Conservation (phyloP, 2,797 vertebrate genomes). For the Urosaurus nigricauda region DNA sequence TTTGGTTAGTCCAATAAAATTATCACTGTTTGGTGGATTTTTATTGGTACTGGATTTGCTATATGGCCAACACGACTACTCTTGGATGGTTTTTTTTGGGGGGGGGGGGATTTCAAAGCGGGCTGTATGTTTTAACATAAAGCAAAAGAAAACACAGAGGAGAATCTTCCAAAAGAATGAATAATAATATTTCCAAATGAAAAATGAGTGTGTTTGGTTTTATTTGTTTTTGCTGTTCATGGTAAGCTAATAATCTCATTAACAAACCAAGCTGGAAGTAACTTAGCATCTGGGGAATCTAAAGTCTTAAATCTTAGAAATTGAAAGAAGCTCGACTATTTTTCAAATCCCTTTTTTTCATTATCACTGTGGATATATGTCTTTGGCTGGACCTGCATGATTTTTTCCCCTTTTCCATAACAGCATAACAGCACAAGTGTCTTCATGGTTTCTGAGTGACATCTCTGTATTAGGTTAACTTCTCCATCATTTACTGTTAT, state of each 20-base stretch:
- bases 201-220: neutral
- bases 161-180: neutral
- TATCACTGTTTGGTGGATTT: too few species aligned
- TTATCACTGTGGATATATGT: neutral
- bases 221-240: neutral
- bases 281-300: neutral
- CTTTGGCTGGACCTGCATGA: neutral
- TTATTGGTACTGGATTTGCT: too few species aligned
- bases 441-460: slow-evolving; percentile 32
- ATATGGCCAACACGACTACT: too few species aligned
- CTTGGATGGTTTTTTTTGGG: too few species aligned
- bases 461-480: neutral
- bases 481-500: neutral
- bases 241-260: neutral
- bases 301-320: slow-evolving; percentile 14
- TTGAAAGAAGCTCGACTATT: neutral
- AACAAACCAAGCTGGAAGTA: slow-evolving; percentile 17
- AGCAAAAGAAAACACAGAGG: neutral
- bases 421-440: neutral
- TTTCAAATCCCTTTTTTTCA: neutral
- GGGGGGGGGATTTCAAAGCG: too few species aligned
- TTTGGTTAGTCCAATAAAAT: too few species aligned
- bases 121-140: neutral
- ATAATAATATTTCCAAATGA: neutral
- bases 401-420: slow-evolving; percentile 28